A percentile compares a stretch with the other conserved stretches of the same genome.
Evolutionary conservation across 1,140 invertebrate species (phyloP).

Genomic region (Brachionus angularis): DNA sequence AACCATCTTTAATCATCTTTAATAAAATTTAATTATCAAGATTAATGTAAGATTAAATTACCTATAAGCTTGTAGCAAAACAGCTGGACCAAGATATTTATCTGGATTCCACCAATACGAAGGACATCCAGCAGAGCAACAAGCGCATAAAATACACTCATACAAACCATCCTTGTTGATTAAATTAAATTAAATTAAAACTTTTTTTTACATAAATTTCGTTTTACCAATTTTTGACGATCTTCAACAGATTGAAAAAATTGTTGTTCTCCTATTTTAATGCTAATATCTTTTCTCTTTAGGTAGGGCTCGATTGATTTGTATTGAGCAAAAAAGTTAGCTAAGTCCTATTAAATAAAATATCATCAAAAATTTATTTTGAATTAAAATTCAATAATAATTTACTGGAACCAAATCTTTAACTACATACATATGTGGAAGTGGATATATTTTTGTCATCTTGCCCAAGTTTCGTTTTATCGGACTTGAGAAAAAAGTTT

Average conservation of each 20-base stretch:
- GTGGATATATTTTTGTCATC: conserved; percentile 80
- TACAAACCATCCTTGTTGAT: conserved; percentile 87
- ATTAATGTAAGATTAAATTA: conserved; percentile 46
- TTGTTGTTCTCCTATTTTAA: conserved; percentile 69
- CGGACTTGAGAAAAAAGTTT: too few species aligned
- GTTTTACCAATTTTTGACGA: conserved; percentile 73
- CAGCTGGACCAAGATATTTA: conserved; percentile 89
- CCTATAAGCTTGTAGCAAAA: conserved; percentile 75
- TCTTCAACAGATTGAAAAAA: conserved; percentile 83
- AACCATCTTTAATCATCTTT: conserved; percentile 76
- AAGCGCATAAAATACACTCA: conserved; percentile 95
- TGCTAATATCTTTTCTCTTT: conserved; percentile 67
- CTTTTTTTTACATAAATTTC: too few species aligned
- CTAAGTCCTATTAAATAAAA: conserved; percentile 70
- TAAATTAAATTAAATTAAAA: too few species aligned
- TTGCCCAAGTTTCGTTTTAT: conserved; percentile 77
- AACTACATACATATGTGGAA: conserved; percentile 97
- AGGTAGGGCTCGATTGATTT: conserved; percentile 88
- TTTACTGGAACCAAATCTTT: conserved; percentile 83
- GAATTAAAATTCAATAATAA: conserved; percentile 18
- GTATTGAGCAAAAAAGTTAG: conserved; percentile 89
- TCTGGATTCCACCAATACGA: conserved; percentile 98
- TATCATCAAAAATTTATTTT: background rate
- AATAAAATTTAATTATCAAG: too few species aligned
- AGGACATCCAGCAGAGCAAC: conserved; percentile 91